phyloP scores from a whole-genome alignment of 1,140 invertebrate species.

The Liolophura sinensis region DNA sequence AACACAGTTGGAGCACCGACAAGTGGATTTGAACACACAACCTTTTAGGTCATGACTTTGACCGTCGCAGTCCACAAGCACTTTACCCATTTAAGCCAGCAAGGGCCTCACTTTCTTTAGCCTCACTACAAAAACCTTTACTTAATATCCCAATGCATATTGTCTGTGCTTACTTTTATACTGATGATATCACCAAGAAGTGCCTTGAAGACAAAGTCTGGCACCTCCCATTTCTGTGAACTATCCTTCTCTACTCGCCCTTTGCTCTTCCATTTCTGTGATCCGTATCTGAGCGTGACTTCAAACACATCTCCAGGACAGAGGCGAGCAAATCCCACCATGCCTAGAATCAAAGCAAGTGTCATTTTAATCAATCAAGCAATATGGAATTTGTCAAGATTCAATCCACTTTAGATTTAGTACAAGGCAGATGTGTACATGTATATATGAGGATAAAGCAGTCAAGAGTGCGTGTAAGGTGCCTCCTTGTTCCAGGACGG shows the following conservation, averaged over 20 bases:
- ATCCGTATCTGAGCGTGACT: conserved; percentile 65
- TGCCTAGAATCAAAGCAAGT: conserved; percentile 50
- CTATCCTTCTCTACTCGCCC: conserved; percentile 64
- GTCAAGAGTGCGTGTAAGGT: too few species aligned
- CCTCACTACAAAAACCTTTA: too few species aligned
- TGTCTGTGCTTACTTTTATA: conserved; percentile 63
- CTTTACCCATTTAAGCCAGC: background rate
- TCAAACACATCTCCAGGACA: conserved; percentile 69
- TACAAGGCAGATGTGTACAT: too few species aligned
- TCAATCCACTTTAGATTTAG: too few species aligned
- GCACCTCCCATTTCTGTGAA: conserved; percentile 65
- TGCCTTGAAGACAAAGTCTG: conserved; percentile 61
- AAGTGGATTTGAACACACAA: too few species aligned
- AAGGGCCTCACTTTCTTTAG: background rate
- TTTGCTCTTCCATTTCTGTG: conserved; percentile 68
- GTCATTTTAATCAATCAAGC: background rate
- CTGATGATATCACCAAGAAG: conserved; percentile 63
- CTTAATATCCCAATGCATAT: background rate
- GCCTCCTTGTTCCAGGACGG: too few species aligned
- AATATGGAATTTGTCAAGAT: too few species aligned
- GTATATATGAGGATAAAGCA: too few species aligned
- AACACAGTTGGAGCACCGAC: too few species aligned
- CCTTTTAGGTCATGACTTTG: too few species aligned
- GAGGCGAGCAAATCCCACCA: conserved; percentile 68
- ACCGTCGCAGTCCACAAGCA: background rate